Evolutionary conservation across 2,888 invertebrate species (phyloP), one percentile per base, ranked within the genome.

Genomic region (Taenaris catops): DNA sequence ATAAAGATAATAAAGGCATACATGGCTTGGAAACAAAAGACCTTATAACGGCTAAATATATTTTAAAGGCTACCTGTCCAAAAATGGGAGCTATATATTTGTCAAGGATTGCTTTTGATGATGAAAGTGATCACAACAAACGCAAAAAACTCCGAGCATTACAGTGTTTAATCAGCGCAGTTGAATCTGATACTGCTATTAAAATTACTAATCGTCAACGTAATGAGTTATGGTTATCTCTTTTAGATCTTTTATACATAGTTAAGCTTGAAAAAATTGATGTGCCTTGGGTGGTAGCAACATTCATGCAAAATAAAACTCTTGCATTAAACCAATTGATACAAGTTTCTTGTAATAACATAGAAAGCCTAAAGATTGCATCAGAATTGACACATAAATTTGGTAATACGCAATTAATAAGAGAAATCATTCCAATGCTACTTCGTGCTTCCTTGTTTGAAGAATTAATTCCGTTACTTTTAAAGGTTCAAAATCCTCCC

Each of bases 31-130:
- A 65, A 41, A 65, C 58, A 19, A 73, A 61, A 48, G 76, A 78
- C 43, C 62, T 88, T 42, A 68, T 78, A 53, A 87, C 69, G 25
- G 84, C 81, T 8, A 87, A 87, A 53, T 87, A 84, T 53, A 86
- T 87, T 52, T 55, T 88, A 8, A 84, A 78, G 61, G 87, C 83
- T 31, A 86, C 87, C 8, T 86, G 87, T 49, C 78, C 83, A 8
- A 87, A 84, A 68, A 83, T 87, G 81, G 79, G 83, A 2, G 87
- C 86, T 6, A 80, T 87, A 46, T 87, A 87, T 51, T 60, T 88
- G 45, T 84, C 83, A 6, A 66, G 86, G 32, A 86, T 87, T 35
- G 86, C 79, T 8, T 76, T 84, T 48, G 86, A 86, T 37, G 83
- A 83, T 37, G 86, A 81, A 25, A 74, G 72, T 48, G 80, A 83